phyloP scores from a whole-genome alignment of 2,797 vertebrate genomes.

The Galago senegalensis region DNA sequence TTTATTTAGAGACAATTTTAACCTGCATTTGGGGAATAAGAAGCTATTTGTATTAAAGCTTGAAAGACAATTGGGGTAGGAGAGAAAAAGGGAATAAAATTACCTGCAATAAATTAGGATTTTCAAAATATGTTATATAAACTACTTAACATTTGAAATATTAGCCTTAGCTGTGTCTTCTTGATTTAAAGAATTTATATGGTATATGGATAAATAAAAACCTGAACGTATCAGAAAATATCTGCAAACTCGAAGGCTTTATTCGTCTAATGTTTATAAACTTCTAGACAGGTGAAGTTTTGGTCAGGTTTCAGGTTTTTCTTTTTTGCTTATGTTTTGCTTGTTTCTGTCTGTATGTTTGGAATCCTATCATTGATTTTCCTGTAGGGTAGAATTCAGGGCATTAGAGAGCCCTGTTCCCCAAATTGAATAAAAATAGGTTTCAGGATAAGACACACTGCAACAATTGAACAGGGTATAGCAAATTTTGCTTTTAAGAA shows the following conservation, averaged over 20 bases:
- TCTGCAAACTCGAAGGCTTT: not conserved
- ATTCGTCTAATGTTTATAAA: not conserved
- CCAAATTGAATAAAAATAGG: conserved; percentile 69
- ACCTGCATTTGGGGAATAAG: not conserved
- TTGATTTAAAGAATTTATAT: not conserved
- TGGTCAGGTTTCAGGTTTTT: not conserved
- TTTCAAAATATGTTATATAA: conserved; percentile 8
- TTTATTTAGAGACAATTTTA: conserved; percentile 23
- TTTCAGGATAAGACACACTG: conserved; percentile 36
- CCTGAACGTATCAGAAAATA: not conserved
- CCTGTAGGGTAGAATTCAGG: not conserved
- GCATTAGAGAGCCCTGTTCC: conserved; percentile 47
- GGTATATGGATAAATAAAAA: not conserved
- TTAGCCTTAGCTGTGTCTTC: not conserved
- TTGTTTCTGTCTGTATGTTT: not conserved
- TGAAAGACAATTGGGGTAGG: not conserved
- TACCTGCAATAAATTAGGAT: conserved; percentile 1
- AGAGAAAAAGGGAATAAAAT: not conserved
- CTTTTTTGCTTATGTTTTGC: not conserved
- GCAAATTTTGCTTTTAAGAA: conserved; percentile 80
- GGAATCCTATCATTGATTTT: not conserved
- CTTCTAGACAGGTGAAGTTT: not conserved
- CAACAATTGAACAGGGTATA: not conserved
- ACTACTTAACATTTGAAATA: conserved; percentile 1
- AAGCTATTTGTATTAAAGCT: not conserved